Evolutionary conservation across 2,888 invertebrate genomes (phyloP).

Genomic region (Rhabditophanes sp.): DNA sequence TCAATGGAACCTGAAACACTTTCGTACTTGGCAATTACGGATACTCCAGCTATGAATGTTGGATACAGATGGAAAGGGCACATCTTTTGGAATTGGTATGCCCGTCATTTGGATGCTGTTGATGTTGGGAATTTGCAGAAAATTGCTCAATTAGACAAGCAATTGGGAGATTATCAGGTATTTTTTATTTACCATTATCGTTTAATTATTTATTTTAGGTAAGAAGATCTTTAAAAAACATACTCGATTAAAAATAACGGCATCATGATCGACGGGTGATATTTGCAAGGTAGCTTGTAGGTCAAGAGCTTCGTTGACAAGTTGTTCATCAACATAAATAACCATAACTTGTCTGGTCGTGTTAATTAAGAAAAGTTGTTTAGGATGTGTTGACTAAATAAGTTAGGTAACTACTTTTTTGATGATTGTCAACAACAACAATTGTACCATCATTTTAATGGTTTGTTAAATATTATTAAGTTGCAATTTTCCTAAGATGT

Average conservation of each 20-base stretch:
- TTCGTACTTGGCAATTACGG: conserved; percentile 41
- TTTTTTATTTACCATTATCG: neutral
- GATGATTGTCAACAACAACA: too few species aligned
- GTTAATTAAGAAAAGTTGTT: too few species aligned
- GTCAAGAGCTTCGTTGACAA: too few species aligned
- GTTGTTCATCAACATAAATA: too few species aligned
- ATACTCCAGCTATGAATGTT: conserved; percentile 38
- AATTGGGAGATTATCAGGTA: conserved; percentile 43
- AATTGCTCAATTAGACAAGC: conserved; percentile 35
- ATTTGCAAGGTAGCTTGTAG: neutral
- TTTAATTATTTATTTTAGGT: neutral
- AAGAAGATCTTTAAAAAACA: neutral
- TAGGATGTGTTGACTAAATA: too few species aligned
- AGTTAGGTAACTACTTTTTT: too few species aligned
- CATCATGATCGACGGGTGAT: conserved; percentile 1
- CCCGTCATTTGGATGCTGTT: conserved; percentile 35
- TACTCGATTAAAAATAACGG: neutral
- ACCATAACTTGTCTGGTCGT: too few species aligned
- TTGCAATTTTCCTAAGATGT: too few species aligned
- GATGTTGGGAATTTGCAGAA: conserved; percentile 41
- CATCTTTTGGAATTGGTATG: conserved; percentile 44
- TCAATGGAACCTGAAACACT: conserved; percentile 20
- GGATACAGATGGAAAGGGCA: conserved; percentile 40
- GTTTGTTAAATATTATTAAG: too few species aligned
- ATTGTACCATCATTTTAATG: too few species aligned